Conservation (phyloP, 2,113 vertebrate species). For the Cheilinus undulatus region DNA sequence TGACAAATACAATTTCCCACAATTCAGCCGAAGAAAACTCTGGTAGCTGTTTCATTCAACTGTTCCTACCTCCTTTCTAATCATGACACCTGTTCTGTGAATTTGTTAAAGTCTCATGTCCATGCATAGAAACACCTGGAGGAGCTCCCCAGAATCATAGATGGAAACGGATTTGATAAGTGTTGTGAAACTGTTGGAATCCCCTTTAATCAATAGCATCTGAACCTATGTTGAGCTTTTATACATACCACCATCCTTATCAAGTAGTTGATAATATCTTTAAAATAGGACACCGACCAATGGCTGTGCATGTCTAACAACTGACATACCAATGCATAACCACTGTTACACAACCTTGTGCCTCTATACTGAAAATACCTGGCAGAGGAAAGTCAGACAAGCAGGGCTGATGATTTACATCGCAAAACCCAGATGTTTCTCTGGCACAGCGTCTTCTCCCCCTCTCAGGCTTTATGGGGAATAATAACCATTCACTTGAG, state of each 20-base stretch:
- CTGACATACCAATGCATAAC: constrained; percentile 41
- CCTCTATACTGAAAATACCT: constrained; percentile 38
- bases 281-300: constrained; percentile 27
- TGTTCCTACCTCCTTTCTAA: neutral
- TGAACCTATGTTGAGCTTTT: neutral
- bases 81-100: neutral
- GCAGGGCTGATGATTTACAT: constrained; percentile 50
- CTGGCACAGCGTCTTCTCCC: constrained; percentile 61
- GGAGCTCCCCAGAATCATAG: neutral
- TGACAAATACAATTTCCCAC: neutral
- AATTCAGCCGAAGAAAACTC: neutral
- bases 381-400: constrained; percentile 41
- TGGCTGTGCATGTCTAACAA: constrained; percentile 30
- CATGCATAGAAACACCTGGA: neutral
- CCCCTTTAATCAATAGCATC: constrained; percentile 16
- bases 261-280: neutral
- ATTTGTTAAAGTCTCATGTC: neutral
- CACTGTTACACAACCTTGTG: constrained; percentile 58
- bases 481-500: constrained; percentile 68
- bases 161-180: neutral
- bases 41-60: neutral
- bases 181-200: neutral
- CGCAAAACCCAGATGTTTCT: constrained; percentile 69
- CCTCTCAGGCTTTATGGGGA: constrained; percentile 72
- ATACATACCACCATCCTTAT: neutral